Conservation (phyloP, 2,797 vertebrate species). For the Amphiprion clarkii region DNA sequence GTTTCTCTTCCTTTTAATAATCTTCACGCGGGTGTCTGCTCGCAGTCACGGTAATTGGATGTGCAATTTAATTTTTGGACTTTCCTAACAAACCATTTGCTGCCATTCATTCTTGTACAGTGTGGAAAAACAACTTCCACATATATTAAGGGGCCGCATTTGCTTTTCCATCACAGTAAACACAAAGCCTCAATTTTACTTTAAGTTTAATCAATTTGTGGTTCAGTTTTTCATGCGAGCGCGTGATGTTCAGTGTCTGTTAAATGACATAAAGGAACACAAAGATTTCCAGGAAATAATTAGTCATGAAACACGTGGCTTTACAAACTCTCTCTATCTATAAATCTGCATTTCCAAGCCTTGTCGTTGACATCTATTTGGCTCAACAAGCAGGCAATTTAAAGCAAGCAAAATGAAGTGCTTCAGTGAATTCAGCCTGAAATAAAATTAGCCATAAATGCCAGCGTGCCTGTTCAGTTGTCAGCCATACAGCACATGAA, state of each 20-base stretch:
- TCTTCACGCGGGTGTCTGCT: not conserved
- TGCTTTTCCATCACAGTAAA: slow-evolving; percentile 30
- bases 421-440: not conserved
- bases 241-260: slow-evolving; percentile 31
- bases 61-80: slow-evolving; percentile 1
- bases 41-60: not conserved
- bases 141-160: not conserved
- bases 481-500: not conserved
- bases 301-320: slow-evolving; percentile 8
- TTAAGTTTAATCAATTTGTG: slow-evolving; percentile 24
- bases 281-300: slow-evolving; percentile 23
- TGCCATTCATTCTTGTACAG: too few species aligned
- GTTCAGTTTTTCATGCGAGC: not conserved
- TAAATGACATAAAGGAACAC: slow-evolving; percentile 9
- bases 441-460: not conserved
- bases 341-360: not conserved
- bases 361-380: not conserved
- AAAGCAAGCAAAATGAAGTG: not conserved
- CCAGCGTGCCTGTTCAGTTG: not conserved
- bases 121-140: too few species aligned
- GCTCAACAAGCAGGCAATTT: not conserved
- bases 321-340: not conserved
- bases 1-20: slow-evolving; percentile 9
- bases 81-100: not conserved
- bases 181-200: slow-evolving; percentile 16